These are phyloP conservation scores for Palythoa grandiflora DNA, from an alignment of 92 coral and sea anemone genomes.

Conservation along the genomic window DNA sequence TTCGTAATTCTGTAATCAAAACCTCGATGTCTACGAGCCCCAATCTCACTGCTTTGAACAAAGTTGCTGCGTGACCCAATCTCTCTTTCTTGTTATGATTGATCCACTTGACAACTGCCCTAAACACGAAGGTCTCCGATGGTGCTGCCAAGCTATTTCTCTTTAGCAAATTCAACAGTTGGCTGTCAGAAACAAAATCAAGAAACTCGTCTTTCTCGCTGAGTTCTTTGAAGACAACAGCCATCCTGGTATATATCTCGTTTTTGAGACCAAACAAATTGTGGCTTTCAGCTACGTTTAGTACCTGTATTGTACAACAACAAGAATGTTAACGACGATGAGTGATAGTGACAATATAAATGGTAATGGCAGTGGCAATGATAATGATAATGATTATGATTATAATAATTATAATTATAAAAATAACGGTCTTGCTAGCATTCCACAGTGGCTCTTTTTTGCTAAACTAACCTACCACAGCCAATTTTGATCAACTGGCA, in stretches of 20 bases:
- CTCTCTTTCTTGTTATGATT: conserved; percentile 54
- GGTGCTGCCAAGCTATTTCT: background rate
- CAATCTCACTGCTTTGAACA: background rate
- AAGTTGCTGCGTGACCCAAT: background rate
- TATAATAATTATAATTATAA: no score
- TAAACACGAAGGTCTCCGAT: background rate
- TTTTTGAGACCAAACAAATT: background rate
- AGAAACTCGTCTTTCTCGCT: conserved; percentile 9
- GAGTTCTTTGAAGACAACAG: conserved; percentile 41
- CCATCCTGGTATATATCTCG: conserved; percentile 15
- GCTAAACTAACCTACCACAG: no score
- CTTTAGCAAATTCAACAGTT: background rate
- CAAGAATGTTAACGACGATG: no score
- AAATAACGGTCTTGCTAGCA: no score
- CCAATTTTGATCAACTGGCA: no score
- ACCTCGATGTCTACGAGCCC: no score
- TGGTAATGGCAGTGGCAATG: no score
- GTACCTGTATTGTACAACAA: background rate
- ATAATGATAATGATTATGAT: no score
- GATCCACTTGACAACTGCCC: conserved; percentile 53
- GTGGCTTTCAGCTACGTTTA: background rate
- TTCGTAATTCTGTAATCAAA: background rate
- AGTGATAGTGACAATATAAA: no score
- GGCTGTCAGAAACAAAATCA: background rate
- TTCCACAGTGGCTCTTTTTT: no score